Evolutionary conservation across 2,888 invertebrate genomes (phyloP).

Genomic region (Orchesellides sinensis): DNA sequence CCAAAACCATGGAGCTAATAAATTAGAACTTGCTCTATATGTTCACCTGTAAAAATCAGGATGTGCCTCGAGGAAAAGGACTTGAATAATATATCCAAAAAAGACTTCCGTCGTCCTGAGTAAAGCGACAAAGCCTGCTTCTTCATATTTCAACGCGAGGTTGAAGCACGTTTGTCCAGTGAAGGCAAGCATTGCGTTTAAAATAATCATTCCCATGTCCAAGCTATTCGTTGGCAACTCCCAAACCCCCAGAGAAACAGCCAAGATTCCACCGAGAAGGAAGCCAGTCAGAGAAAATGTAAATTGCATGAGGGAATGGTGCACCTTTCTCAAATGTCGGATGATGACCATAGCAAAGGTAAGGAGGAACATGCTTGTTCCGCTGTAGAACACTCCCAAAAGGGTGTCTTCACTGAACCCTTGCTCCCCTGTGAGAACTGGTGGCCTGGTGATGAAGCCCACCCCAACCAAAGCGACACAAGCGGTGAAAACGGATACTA

Average conservation of each 20-base stretch:
- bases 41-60: no score
- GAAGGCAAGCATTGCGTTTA: slow-evolving; percentile 54
- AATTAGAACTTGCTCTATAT: no score
- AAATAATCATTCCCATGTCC: slow-evolving; percentile 51
- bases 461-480: slow-evolving; percentile 56
- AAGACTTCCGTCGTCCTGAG: slow-evolving; percentile 51
- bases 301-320: slow-evolving; percentile 60
- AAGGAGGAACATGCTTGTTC: slow-evolving; percentile 60
- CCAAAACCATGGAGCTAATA: no score
- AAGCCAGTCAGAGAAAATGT: slow-evolving; percentile 57
- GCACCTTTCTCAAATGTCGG: slow-evolving; percentile 59
- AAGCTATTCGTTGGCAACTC: slow-evolving; percentile 5
- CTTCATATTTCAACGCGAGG: slow-evolving; percentile 64
- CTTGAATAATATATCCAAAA: no score
- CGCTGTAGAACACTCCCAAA: slow-evolving; percentile 59
- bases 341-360: slow-evolving; percentile 54
- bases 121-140: slow-evolving; percentile 63
- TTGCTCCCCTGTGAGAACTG: slow-evolving; percentile 54
- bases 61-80: no score
- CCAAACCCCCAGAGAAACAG: slow-evolving; percentile 33
- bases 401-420: slow-evolving; percentile 33
- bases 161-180: slow-evolving; percentile 64
- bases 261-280: slow-evolving; percentile 39
- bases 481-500: slow-evolving; percentile 41
- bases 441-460: slow-evolving; percentile 57